Evolutionary conservation across 2,888 invertebrate genomes (phyloP).

Genomic region (Metopia argyrocephala): DNA sequence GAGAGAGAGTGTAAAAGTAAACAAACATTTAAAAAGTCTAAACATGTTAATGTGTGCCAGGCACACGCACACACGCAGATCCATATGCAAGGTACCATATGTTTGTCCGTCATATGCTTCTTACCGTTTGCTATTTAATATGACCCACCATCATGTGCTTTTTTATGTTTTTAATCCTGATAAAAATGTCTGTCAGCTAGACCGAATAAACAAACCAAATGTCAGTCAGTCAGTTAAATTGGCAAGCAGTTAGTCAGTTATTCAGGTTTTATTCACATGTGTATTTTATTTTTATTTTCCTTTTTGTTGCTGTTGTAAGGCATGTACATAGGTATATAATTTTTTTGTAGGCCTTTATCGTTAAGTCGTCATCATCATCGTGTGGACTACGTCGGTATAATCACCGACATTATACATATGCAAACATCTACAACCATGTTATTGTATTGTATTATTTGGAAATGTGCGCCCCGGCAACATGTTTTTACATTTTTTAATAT

Average conservation of each 20-base stretch:
- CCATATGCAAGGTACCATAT: neutral
- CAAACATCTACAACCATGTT: conserved; percentile 26
- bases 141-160: neutral
- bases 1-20: too few species aligned
- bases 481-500: conserved; percentile 39
- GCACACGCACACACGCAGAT: neutral
- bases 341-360: conserved; percentile 55
- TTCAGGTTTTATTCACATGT: neutral
- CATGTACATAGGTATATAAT: conserved; percentile 35
- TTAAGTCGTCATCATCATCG: conserved; percentile 49
- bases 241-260: neutral
- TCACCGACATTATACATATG: neutral
- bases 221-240: neutral
- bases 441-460: conserved; percentile 47
- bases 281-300: conserved; percentile 34
- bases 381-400: neutral
- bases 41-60: conserved; percentile 38
- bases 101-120: neutral
- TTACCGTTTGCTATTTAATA: neutral
- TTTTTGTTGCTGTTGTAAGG: conserved; percentile 32
- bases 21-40: conserved; percentile 46
- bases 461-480: conserved; percentile 54
- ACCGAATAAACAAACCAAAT: neutral
- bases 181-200: neutral
- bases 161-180: neutral